Evolutionary conservation across 2,888 invertebrate genomes (phyloP), one percentile per base, ranked within the genome.

Genomic region (Bedellia somnulentella): DNA sequence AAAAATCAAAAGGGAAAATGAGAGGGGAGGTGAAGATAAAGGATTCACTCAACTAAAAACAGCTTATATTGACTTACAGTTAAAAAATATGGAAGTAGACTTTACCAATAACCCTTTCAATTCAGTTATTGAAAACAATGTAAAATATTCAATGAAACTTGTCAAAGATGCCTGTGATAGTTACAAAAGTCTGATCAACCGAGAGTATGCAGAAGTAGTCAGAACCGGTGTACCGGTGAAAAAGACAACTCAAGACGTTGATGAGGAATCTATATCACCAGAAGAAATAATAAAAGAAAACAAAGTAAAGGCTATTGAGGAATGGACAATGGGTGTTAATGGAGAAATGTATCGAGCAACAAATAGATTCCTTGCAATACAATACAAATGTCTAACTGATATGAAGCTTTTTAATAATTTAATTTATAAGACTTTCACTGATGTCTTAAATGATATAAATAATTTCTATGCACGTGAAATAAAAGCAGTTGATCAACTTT

Each of bases 321-420:
- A 84, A 51, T 84, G 83, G 81, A 56, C 57, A 11, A 68, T 70
- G 48, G 81, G 76, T 6, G 48, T 80, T 3, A 62, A 68, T 31
- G 82, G 80, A 14, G 85, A 85, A 58, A 61, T 68, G 43, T 64
- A 57, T 33, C 59, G 84, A 37, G 61, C 66, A 2, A 58, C 50
- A 26, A 44, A 76, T 26, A 67, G 81, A 27, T 44, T 80, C 32
- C 37, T 45, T 15, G 62, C 53, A 37, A 42, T 61, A 37, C 55
- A 67, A 37, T 42, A 66, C 41, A 57, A 73, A 53, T 60, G 66
- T 37, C 55, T 57, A 29, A 42, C 55, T 37, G 61, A 68, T 42
- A 53, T 80, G 47, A 57, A 77, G 43, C 43, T 78, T 39, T 56
- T 78, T 43, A 62, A 66, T 48, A 43, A 66, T 40, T 53, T 57